Evolutionary conservation across 2,797 vertebrate genomes (phyloP).

Genomic region (Microchirus variegatus): DNA sequence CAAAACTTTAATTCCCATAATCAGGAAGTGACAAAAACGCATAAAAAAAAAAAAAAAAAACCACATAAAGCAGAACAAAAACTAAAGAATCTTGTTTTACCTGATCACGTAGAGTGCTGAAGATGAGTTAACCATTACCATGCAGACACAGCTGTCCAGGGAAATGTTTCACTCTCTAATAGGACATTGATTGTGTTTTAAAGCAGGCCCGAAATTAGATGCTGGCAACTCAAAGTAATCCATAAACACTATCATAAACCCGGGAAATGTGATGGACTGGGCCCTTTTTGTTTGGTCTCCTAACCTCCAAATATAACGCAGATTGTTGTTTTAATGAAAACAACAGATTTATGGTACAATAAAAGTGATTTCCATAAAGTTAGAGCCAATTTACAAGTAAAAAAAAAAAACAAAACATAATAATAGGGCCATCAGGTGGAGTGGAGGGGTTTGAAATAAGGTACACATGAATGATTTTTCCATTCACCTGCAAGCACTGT

Average conservation of each 20-base stretch:
- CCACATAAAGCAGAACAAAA: slow-evolving; percentile 4
- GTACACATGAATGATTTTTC: slow-evolving; percentile 60
- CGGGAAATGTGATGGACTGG: slow-evolving; percentile 1
- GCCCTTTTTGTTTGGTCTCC: background rate
- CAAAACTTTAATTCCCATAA: slow-evolving; percentile 22
- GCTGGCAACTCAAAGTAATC: slow-evolving; percentile 40
- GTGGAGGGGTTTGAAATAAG: background rate
- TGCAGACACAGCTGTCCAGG: slow-evolving; percentile 28
- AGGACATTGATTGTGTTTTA: slow-evolving; percentile 55
- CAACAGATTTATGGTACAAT: background rate
- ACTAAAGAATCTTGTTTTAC: slow-evolving; percentile 17
- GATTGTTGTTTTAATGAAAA: background rate
- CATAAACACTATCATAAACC: slow-evolving; percentile 30
- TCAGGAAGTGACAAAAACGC: background rate
- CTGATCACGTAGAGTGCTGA: slow-evolving; percentile 22
- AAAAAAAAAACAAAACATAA: slow-evolving; percentile 30
- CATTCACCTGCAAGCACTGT: slow-evolving; percentile 63
- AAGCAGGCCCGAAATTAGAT: slow-evolving; percentile 52
- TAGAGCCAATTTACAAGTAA: slow-evolving; percentile 24
- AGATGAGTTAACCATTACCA: slow-evolving; percentile 16
- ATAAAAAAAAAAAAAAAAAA: slow-evolving; percentile 4
- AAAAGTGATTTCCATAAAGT: slow-evolving; percentile 10
- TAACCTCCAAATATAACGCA: no score
- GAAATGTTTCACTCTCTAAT: slow-evolving; percentile 42
- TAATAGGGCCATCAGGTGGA: slow-evolving; percentile 25